Evolutionary conservation across 2,888 invertebrate genomes (phyloP).

Genomic region (Calliscelio sp.): DNA sequence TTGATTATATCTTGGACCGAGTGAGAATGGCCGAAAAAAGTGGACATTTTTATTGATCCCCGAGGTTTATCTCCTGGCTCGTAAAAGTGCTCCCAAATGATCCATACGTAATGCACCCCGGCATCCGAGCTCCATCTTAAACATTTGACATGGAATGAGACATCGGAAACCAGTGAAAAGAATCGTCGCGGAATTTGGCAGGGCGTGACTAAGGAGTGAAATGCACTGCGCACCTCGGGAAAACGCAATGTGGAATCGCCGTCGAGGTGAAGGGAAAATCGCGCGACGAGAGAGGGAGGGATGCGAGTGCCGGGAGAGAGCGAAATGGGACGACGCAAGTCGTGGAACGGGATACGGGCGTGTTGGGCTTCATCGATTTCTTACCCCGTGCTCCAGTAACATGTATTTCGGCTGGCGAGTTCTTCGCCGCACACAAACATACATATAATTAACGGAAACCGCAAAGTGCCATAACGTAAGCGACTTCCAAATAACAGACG

Average conservation of each 20-base stretch:
- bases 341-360: slow-evolving; percentile 73
- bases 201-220: slow-evolving; percentile 81
- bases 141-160: slow-evolving; percentile 43
- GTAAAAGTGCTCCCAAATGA: slow-evolving; percentile 38
- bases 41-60: slow-evolving; percentile 6
- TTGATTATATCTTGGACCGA: too few species aligned
- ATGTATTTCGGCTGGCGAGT: slow-evolving; percentile 76
- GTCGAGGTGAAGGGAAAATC: slow-evolving; percentile 70
- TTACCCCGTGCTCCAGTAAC: slow-evolving; percentile 85
- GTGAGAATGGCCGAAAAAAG: slow-evolving; percentile 4
- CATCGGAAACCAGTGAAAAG: slow-evolving; percentile 51
- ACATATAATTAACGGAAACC: slow-evolving; percentile 58
- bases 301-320: slow-evolving; percentile 48
- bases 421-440: slow-evolving; percentile 57
- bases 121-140: slow-evolving; percentile 12
- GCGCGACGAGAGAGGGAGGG: slow-evolving; percentile 55
- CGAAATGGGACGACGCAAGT: slow-evolving; percentile 70
- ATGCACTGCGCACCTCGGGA: slow-evolving; percentile 76
- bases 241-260: slow-evolving; percentile 69
- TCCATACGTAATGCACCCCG: slow-evolving; percentile 27
- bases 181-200: slow-evolving; percentile 75
- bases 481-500: slow-evolving; percentile 25
- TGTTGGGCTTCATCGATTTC: slow-evolving; percentile 85
- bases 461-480: slow-evolving; percentile 47
- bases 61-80: slow-evolving; percentile 3